Evolutionary conservation across 2,797 vertebrate genomes (phyloP).

Genomic region (Epinephelus awoara): DNA sequence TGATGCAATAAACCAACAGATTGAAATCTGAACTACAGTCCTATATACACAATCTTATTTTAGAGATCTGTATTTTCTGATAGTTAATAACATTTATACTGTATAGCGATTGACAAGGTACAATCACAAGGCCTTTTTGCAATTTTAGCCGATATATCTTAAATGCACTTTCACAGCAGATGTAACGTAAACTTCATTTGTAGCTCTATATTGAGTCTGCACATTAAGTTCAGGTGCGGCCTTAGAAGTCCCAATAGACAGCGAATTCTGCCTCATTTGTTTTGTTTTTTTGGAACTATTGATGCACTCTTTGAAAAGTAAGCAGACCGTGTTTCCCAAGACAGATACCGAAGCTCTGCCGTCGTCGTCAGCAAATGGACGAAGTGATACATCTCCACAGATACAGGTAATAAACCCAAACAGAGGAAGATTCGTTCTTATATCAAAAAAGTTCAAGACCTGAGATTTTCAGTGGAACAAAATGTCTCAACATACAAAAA

Average conservation of each 20-base stretch:
- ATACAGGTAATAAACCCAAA: conserved; percentile 72
- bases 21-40: conserved; percentile 73
- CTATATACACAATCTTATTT: conserved; percentile 78
- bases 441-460: conserved; percentile 84
- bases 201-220: conserved; percentile 71
- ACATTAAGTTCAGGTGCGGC: conserved; percentile 49
- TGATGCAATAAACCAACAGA: conserved; percentile 67
- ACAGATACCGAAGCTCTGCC: conserved; percentile 38
- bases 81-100: conserved; percentile 78
- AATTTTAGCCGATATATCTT: conserved; percentile 71
- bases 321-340: conserved; percentile 59
- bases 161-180: conserved; percentile 82
- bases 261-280: conserved; percentile 36
- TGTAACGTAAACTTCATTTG: conserved; percentile 74
- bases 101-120: conserved; percentile 75
- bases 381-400: conserved; percentile 68
- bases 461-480: conserved; percentile 83
- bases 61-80: conserved; percentile 72
- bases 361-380: conserved; percentile 40
- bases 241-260: conserved; percentile 44
- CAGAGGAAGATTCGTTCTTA: conserved; percentile 75
- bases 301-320: conserved; percentile 58
- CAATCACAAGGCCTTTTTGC: conserved; percentile 77
- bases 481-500: conserved; percentile 70
- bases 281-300: conserved; percentile 25